Conservation (phyloP, 1,140 invertebrate species). For the Plutomurus gul region DNA sequence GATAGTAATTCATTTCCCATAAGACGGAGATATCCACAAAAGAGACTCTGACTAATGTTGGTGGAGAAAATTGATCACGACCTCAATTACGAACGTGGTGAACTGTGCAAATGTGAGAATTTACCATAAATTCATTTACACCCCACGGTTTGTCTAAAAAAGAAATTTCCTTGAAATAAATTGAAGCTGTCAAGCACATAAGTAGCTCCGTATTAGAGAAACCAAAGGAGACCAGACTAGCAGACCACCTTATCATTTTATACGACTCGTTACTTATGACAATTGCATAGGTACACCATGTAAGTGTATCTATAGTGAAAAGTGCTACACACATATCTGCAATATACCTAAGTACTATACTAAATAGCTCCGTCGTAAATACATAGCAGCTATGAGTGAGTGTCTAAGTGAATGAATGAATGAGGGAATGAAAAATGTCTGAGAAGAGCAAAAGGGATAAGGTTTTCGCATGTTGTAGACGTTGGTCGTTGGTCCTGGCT, state of each 20-base stretch:
- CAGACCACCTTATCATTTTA: conserved; percentile 1
- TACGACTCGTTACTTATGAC: neutral
- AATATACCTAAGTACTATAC: neutral
- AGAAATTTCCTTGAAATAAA: conserved; percentile 29
- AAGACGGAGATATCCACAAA: too few species aligned
- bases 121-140: conserved; percentile 20
- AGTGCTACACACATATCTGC: too few species aligned
- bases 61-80: neutral
- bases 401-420: neutral
- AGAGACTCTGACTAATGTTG: too few species aligned
- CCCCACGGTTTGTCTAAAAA: neutral
- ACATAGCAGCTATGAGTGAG: neutral
- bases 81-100: neutral
- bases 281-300: neutral
- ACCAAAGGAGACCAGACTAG: conserved; percentile 5
- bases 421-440: conserved; percentile 31
- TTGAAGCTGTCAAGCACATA: conserved; percentile 31
- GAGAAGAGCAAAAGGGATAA: neutral
- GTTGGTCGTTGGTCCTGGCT: neutral
- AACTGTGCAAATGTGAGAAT: conserved; percentile 16
- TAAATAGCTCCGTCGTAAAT: neutral
- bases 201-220: conserved; percentile 20
- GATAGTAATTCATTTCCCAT: too few species aligned
- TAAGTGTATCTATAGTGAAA: too few species aligned
- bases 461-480: conserved; percentile 30